A percentile compares a stretch with the other conserved stretches of the same genome.
phyloP scores from a whole-genome alignment of 2,113 vertebrate species.

The Apus apus region DNA sequence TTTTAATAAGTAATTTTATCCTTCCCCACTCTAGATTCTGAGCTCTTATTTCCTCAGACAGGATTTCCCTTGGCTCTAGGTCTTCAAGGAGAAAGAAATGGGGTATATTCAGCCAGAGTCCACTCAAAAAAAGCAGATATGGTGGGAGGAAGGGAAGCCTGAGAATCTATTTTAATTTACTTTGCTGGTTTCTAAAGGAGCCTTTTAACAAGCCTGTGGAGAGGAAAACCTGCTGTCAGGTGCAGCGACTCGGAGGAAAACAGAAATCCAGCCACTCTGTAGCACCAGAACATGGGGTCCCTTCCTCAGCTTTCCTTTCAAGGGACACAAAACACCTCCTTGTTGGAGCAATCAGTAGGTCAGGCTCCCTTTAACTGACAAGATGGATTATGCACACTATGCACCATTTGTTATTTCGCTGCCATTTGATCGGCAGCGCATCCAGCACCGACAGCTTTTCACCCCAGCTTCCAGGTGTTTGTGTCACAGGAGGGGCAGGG shows the following conservation, averaged over 20 bases:
- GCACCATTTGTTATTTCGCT: conserved; percentile 37
- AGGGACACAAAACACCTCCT: not conserved
- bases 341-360: not conserved
- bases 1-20: not conserved
- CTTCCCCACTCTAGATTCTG: not conserved
- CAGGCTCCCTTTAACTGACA: not conserved
- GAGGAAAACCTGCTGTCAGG: not conserved
- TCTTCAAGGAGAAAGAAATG: conserved; percentile 26
- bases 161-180: not conserved
- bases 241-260: not conserved
- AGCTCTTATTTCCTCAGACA: conserved; percentile 35
- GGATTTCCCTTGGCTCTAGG: not conserved
- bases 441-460: not conserved
- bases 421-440: not conserved
- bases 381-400: not conserved
- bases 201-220: not conserved
- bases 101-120: not conserved
- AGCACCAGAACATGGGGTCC: not conserved
- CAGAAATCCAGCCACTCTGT: not conserved
- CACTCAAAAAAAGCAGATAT: not conserved
- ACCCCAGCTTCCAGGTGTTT: not conserved
- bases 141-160: not conserved
- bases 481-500: fast-evolving
- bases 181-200: not conserved
- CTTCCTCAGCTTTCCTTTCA: not conserved